Conservation (phyloP, 2,113 vertebrate genomes). For the Chloropsis cyanopogon region DNA sequence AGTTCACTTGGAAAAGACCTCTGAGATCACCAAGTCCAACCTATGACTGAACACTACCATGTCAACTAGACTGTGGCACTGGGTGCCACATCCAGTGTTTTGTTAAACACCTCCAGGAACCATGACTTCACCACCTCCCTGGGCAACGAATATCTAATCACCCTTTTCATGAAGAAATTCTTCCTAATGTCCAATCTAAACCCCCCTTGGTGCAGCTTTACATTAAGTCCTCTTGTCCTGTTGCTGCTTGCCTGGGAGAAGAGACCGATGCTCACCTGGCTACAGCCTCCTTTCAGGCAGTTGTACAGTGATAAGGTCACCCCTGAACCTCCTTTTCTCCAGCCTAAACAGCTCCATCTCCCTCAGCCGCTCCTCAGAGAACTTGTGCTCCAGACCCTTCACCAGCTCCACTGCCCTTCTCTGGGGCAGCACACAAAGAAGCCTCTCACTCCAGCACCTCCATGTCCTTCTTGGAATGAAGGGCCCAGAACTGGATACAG, state of each 20-base stretch:
- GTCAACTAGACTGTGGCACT: background rate
- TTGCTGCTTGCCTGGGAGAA: background rate
- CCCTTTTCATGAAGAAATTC: background rate
- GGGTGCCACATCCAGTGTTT: background rate
- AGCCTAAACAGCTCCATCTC: background rate
- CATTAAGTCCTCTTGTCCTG: background rate
- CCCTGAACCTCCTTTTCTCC: background rate
- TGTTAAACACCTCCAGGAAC: background rate
- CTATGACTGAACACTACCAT: background rate
- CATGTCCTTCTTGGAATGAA: background rate
- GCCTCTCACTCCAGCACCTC: too few relatives aligned
- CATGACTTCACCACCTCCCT: accelerated
- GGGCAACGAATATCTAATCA: background rate
- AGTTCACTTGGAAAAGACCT: background rate
- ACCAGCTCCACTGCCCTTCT: background rate
- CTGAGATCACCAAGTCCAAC: background rate
- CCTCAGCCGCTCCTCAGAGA: background rate
- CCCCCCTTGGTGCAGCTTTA: background rate
- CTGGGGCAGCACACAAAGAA: background rate
- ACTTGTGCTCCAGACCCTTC: background rate
- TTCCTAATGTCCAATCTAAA: background rate
- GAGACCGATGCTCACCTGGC: accelerated
- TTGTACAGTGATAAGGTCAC: too few relatives aligned
- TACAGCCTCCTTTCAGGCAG: background rate
- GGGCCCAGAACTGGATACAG: background rate